Base-by-base conservation (phyloP, 2,113 vertebrate genomes). In the Sialia sialis region DNA sequence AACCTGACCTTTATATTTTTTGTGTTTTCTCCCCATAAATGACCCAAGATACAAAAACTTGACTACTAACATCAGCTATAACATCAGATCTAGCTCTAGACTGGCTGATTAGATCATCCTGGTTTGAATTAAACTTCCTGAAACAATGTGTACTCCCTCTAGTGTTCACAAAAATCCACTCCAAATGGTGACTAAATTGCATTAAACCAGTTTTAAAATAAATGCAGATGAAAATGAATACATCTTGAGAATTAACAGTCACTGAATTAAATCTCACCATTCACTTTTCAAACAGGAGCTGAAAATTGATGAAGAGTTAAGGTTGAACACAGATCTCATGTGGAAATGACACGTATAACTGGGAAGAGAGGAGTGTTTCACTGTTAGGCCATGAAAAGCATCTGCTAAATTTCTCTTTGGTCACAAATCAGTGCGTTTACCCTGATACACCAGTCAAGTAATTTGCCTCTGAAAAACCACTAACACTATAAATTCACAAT, bases 101-200 rank as follows among this genome's bases (percentile, higher is more conserved):
- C 36, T 15, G 26, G 16, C 32, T 2, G 26, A 84, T 91, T 26
- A 88, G 63, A 85, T 63, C 68, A 87, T 39, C 11, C 49, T 67
- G 27, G 27, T 70, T 84, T 43, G 73, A 88, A 86, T 49, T 77
- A 46, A 59, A 59, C 39, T 77, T 67, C 89, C 59, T 87, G 64
- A 82, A 96, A 85, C 92, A 88, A 81, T 95, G 64, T 77, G 91
- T 77, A 67, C 96, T 96, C 93, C 95, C 94, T 95, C 96, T 97
- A 96, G 96, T 54, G 93, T 87, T 64, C 94, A 87, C 21, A 91
- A 76, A 85, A 91, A 79, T 62, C 82, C 87, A 67, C 36, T 90
- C 89, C 36, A 52, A 76, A 87, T 20, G 43, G 54, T 16, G 8
- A 78, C 41, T n/a, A 16, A 64, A 66, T 30, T 6, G 32, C 30